Conservation (phyloP, 2,888 invertebrate genomes). For the Anaspis maculata region DNA sequence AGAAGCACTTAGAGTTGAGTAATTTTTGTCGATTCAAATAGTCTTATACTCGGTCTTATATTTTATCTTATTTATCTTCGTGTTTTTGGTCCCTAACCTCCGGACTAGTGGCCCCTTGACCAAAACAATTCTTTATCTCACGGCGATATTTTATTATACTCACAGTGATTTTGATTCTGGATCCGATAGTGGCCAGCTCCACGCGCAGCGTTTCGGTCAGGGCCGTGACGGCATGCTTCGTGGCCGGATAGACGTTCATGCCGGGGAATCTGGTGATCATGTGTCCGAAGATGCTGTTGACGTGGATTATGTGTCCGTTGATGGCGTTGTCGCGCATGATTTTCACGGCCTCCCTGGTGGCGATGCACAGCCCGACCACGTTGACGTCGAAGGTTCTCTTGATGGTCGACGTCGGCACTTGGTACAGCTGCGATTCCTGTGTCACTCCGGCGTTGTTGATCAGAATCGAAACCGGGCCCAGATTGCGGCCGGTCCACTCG, state of each 20-base stretch:
- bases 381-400: no score
- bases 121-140: neutral
- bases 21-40: no score
- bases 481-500: no score
- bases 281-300: conserved; percentile 21
- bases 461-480: no score
- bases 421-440: no score
- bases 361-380: conserved; percentile 15
- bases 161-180: conserved; percentile 1
- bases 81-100: no score
- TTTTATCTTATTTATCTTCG: no score
- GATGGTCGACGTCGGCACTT: no score
- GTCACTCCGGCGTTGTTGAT: no score
- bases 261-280: conserved; percentile 9
- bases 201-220: conserved; percentile 16
- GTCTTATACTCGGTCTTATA: no score
- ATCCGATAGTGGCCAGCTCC: conserved; percentile 10
- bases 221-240: conserved; percentile 21
- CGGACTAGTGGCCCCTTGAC: no score
- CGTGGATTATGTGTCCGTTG: conserved; percentile 20
- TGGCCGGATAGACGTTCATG: conserved; percentile 17
- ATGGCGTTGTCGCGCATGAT: conserved; percentile 18
- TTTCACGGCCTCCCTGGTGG: conserved; percentile 21
- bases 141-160: neutral
- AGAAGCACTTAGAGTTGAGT: no score